phyloP scores from a whole-genome alignment of 2,797 vertebrate genomes.

The Myioborus melanocephalus region DNA sequence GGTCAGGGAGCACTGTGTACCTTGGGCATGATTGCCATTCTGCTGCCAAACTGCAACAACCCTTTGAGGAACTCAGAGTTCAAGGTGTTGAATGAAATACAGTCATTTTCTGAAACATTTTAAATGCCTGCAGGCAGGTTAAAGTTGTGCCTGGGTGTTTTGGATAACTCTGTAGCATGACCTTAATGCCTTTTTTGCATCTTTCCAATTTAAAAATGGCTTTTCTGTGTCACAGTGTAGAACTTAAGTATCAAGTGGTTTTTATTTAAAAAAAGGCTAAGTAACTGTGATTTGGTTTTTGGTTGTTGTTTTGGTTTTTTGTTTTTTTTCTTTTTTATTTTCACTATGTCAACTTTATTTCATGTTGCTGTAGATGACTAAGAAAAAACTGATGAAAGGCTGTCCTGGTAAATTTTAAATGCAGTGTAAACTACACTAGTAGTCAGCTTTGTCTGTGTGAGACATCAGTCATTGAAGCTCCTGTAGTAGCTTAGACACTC shows the following conservation, averaged over 20 bases:
- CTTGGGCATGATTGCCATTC: conserved; percentile 46
- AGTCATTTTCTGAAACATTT: conserved; percentile 66
- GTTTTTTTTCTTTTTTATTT: neutral
- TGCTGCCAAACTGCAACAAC: conserved; percentile 62
- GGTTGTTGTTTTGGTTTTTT: neutral
- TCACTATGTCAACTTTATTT: neutral
- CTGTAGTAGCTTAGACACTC: accelerated
- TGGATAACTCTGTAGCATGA: conserved; percentile 63
- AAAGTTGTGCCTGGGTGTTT: conserved; percentile 60
- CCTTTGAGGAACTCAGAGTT: conserved; percentile 48
- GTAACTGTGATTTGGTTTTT: neutral
- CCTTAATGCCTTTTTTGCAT: conserved; percentile 69
- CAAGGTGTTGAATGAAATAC: conserved; percentile 63
- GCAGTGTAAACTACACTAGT: neutral
- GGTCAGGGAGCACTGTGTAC: neutral
- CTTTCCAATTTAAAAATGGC: conserved; percentile 69
- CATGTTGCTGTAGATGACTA: neutral
- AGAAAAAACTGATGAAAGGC: neutral
- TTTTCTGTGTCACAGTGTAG: neutral
- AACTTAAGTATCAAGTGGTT: neutral
- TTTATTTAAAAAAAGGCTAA: neutral
- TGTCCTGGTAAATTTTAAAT: neutral
- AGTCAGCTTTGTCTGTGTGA: neutral
- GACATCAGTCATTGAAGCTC: neutral
- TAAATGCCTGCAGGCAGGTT: conserved; percentile 67